Evolutionary conservation across 2,888 invertebrate species (phyloP).

Genomic region (Drosophila tripunctata): DNA sequence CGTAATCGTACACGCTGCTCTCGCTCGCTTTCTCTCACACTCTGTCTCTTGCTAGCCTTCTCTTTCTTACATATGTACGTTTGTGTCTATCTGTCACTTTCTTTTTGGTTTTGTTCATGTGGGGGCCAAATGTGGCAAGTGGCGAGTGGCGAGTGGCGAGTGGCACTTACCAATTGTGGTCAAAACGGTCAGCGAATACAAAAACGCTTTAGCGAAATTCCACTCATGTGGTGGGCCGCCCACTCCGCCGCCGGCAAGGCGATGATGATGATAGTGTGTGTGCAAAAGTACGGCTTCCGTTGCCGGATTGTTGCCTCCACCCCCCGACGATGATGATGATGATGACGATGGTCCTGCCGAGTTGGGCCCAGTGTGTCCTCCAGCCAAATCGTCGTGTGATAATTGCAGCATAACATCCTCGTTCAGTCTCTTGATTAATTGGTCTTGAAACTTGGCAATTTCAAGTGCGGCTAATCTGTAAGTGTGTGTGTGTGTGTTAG

Average conservation of each 20-base stretch:
- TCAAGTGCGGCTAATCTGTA: conserved; percentile 84
- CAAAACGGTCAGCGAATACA: conserved; percentile 96
- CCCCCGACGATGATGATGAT: background rate
- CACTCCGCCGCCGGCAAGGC: conserved; percentile 50
- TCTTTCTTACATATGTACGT: background rate
- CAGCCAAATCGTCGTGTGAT: conserved; percentile 84
- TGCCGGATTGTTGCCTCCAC: conserved; percentile 76
- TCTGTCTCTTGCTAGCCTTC: background rate
- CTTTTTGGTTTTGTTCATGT: conserved; percentile 4
- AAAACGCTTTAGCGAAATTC: conserved; percentile 95
- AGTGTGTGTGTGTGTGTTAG: conserved; percentile 1
- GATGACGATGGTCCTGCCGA: conserved; percentile 14
- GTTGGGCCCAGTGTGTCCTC: conserved; percentile 37
- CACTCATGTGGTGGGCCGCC: conserved; percentile 86
- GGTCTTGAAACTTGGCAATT: conserved; percentile 90
- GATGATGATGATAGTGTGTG: conserved; percentile 84
- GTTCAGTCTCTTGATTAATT: conserved; percentile 91
- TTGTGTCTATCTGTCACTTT: conserved; percentile 21
- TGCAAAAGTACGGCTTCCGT: conserved; percentile 84
- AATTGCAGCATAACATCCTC: conserved; percentile 90
- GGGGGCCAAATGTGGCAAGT: conserved; percentile 9
- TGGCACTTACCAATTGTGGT: conserved; percentile 93
- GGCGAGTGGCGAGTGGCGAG: conserved; percentile 3
- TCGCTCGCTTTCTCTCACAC: background rate
- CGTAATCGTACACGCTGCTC: background rate